phyloP scores from a whole-genome alignment of 2,797 vertebrate genomes.

The Platyrinchus mystaceus region DNA sequence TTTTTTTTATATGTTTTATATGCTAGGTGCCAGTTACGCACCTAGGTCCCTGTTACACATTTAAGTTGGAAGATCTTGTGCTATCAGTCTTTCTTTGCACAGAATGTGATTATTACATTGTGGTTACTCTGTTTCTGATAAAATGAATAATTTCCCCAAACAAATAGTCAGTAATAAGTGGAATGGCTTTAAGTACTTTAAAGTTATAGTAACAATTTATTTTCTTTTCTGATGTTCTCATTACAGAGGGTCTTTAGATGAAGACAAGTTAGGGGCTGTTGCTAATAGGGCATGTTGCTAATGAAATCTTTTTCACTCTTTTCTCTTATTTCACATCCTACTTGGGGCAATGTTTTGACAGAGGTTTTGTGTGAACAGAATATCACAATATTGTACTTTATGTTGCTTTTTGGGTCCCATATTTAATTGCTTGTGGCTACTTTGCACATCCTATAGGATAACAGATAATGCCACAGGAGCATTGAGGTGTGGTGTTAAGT shows the following conservation, averaged over 20 bases:
- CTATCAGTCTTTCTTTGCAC: background rate
- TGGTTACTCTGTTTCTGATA: conserved; percentile 6
- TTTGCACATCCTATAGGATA: background rate
- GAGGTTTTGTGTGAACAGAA: background rate
- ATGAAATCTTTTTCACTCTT: background rate
- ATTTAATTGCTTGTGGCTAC: background rate
- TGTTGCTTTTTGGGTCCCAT: background rate
- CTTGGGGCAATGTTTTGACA: background rate
- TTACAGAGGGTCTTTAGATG: background rate
- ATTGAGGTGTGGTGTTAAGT: background rate
- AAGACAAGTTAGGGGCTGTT: background rate
- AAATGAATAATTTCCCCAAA: background rate
- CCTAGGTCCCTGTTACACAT: background rate
- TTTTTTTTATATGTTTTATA: background rate
- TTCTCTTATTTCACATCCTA: background rate
- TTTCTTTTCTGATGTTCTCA: background rate
- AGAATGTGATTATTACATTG: conserved; percentile 24
- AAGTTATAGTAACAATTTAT: background rate
- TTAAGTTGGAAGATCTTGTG: background rate
- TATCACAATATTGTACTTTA: background rate
- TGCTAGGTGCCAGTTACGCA: background rate
- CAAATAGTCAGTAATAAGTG: conserved; percentile 15
- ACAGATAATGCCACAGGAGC: background rate
- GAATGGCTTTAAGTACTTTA: background rate
- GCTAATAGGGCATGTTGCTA: background rate